Conservation (phyloP, 2,113 vertebrate genomes). For the Notothenia coriiceps region DNA sequence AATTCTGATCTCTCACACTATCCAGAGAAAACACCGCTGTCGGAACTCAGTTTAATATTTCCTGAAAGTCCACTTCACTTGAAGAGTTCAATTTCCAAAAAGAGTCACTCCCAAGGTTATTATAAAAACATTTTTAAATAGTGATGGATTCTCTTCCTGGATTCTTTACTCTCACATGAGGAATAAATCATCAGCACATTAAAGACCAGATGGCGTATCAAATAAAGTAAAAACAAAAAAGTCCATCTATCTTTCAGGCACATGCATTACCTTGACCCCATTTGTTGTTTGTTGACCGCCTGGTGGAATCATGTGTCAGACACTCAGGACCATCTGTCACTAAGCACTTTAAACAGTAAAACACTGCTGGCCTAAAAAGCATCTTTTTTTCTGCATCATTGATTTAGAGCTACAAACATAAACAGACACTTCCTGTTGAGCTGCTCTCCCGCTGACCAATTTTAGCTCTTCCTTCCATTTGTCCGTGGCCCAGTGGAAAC, state of each 20-base stretch:
- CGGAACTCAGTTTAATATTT: conserved; percentile 9
- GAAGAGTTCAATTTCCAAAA: conserved; percentile 15
- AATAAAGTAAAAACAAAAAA: not conserved
- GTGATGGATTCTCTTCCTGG: not conserved
- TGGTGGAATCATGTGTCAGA: conserved; percentile 40
- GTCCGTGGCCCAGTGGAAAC: not conserved
- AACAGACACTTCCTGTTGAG: conserved; percentile 22
- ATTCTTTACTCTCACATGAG: not conserved
- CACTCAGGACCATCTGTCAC: conserved; percentile 50
- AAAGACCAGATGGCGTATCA: conserved; percentile 26
- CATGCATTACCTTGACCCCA: conserved; percentile 44
- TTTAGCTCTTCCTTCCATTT: conserved; percentile 18
- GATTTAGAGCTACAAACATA: conserved; percentile 40
- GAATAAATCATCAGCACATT: not conserved
- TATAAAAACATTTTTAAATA: conserved; percentile 30
- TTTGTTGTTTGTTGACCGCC: conserved; percentile 46
- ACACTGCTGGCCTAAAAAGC: conserved; percentile 21
- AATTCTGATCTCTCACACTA: not conserved
- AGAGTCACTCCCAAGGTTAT: conserved; percentile 18
- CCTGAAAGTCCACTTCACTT: conserved; percentile 26
- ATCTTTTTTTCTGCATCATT: conserved; percentile 56
- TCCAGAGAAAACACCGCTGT: conserved; percentile 16
- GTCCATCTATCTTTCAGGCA: not conserved
- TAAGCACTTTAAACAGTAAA: conserved; percentile 52
- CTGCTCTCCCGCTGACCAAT: not conserved